Evolutionary conservation across 2,888 invertebrate species (phyloP).

Genomic region (Euclidia mi): DNA sequence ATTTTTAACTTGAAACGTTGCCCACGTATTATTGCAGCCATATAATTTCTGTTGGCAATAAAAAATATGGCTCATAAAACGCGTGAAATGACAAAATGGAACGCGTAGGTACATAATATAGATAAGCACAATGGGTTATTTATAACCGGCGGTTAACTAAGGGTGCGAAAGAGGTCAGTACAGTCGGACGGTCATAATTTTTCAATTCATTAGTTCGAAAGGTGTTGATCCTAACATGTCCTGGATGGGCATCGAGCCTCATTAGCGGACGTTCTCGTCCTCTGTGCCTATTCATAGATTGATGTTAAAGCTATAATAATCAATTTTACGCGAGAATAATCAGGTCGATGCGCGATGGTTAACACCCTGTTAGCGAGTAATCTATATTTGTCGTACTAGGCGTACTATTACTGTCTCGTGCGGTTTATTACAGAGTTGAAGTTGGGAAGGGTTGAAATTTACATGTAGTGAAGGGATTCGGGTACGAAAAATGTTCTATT

Average conservation of each 20-base stretch:
- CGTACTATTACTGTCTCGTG: background rate
- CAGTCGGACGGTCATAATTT: slow-evolving; percentile 84
- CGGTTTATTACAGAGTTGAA: too few relatives aligned
- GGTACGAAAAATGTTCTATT: too few relatives aligned
- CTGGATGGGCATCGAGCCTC: slow-evolving; percentile 79
- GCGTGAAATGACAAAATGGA: slow-evolving; percentile 41
- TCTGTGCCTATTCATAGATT: slow-evolving; percentile 50
- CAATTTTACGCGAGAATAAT: slow-evolving; percentile 21
- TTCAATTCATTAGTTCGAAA: slow-evolving; percentile 82
- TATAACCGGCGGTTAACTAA: slow-evolving; percentile 71
- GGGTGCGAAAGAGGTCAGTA: slow-evolving; percentile 84
- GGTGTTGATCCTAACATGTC: slow-evolving; percentile 70
- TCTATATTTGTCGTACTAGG: background rate
- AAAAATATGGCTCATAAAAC: slow-evolving; percentile 49
- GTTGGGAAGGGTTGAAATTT: too few relatives aligned
- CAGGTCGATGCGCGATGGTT: slow-evolving; percentile 15
- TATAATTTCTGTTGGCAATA: slow-evolving; percentile 43
- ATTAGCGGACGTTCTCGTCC: slow-evolving; percentile 68
- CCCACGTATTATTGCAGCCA: slow-evolving; percentile 39
- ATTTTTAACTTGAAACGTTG: slow-evolving; percentile 40
- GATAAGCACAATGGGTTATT: slow-evolving; percentile 63
- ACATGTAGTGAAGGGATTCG: too few relatives aligned
- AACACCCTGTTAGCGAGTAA: background rate
- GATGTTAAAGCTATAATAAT: slow-evolving; percentile 31
- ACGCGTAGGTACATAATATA: slow-evolving; percentile 42